Evolutionary conservation across 2,888 invertebrate genomes (phyloP).

Genomic region (Lepidochrysops patricia): DNA sequence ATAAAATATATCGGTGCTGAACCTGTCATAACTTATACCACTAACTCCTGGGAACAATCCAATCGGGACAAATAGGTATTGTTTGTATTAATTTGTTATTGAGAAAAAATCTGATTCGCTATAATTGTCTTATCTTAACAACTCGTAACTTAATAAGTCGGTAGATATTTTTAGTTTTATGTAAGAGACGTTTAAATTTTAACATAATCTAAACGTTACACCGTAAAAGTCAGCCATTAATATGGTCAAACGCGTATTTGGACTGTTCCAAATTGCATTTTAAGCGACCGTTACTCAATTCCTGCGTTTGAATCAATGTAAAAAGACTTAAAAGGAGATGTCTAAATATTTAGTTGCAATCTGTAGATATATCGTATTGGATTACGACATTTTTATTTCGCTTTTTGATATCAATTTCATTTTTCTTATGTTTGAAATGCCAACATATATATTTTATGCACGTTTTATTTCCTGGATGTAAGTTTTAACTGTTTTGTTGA

Average conservation of each 20-base stretch:
- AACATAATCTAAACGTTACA: neutral
- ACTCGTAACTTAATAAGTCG: neutral
- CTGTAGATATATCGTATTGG: neutral
- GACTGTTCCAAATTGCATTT: neutral
- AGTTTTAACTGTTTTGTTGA: neutral
- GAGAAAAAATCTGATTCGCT: neutral
- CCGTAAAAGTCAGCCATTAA: neutral
- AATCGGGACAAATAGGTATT: too few relatives aligned
- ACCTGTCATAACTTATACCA: too few relatives aligned
- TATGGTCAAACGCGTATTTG: neutral
- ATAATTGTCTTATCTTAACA: neutral
- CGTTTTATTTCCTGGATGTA: too few relatives aligned
- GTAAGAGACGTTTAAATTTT: neutral
- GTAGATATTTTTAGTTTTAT: neutral
- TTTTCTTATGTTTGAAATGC: too few relatives aligned
- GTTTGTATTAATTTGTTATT: too few relatives aligned
- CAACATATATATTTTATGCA: too few relatives aligned
- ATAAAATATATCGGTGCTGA: too few relatives aligned
- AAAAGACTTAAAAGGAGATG: neutral
- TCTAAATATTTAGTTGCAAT: neutral
- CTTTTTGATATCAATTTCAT: too few relatives aligned
- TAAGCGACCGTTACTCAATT: slow-evolving; percentile 4
- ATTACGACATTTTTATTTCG: too few relatives aligned
- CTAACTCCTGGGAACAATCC: too few relatives aligned
- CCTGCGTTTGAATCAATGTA: neutral